Base-by-base conservation (phyloP, 2,113 vertebrate species). In the Ceyx cyanopectus region DNA sequence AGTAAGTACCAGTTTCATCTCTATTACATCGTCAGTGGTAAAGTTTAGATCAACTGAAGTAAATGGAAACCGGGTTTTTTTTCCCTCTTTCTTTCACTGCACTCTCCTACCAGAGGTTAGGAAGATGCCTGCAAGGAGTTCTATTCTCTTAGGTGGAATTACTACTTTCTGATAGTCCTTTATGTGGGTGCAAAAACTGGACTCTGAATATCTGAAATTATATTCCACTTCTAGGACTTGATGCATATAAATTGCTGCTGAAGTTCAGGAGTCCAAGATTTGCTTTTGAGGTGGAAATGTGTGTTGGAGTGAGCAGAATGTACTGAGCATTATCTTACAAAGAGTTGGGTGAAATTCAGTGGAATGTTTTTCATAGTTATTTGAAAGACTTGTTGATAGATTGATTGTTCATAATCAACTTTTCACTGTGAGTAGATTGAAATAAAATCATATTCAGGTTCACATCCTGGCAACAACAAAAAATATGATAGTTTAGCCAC, bases 21-120 rank as follows among this genome's bases (percentile, higher is more conserved):
- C n/a, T 16, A 0, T 2, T 19, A 23, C 20, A 0, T 3, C 6
- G 23, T 45, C 2, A 1, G 46, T 34, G 37, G 32, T 53, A 48
- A 14, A 90, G 48, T 61, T 76, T 8, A 29, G 51, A 22, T 30
- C 45, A 81, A 50, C 66, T 34, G 37, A 18, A 61, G 11, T 11
- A 27, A 4, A 12, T 8, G 7, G 60, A 79, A 87, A 82, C 29
- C 17, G 45, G 7, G 23, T 68, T 40, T 54, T 54, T 50, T 2
- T 69, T n/a, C 1, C 21, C 23, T n/a, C 21, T n/a, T 37, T 37
- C 3, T 19, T 58, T 72, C 24, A 34, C 37, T 62, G 20, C 3
- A 8, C 19, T 58, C 16, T 70, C 57, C 63, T 75, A 63, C 19
- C 57, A 69, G 27, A 79, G 14, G 10, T 0, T 81, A 57, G 45